Evolutionary conservation across 1,140 invertebrate species (phyloP).

Genomic region (Bombus consobrinus): DNA sequence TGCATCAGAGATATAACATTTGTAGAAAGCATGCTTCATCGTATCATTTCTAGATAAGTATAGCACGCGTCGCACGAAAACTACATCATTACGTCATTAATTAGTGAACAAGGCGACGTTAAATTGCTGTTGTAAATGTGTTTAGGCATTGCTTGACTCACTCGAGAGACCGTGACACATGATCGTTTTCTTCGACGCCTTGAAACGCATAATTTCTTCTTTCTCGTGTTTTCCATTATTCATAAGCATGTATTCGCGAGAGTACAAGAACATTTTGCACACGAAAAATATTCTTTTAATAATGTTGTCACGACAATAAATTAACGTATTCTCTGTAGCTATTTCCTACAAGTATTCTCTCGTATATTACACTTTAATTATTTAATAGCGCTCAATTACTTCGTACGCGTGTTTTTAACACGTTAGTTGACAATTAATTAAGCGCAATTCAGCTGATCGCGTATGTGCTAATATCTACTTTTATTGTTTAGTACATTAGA

Average conservation of each 20-base stretch:
- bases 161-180: neutral
- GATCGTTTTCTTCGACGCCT: neutral
- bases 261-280: neutral
- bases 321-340: too few species aligned
- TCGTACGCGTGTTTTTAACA: too few species aligned
- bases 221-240: neutral
- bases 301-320: neutral
- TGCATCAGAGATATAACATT: neutral
- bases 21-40: neutral
- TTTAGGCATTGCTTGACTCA: conserved; percentile 21
- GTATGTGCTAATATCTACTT: too few species aligned
- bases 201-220: neutral
- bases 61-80: neutral
- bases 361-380: too few species aligned
- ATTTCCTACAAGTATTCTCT: too few species aligned
- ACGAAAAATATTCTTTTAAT: neutral
- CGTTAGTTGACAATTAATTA: too few species aligned
- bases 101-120: conserved; percentile 20
- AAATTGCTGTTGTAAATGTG: conserved; percentile 29
- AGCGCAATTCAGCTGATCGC: too few species aligned
- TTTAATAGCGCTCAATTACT: too few species aligned
- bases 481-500: too few species aligned
- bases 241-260: neutral
- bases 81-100: conserved; percentile 37
- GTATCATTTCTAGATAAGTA: neutral